Base-by-base conservation (phyloP, 2,113 vertebrate species). In the Macquaria australasica region DNA sequence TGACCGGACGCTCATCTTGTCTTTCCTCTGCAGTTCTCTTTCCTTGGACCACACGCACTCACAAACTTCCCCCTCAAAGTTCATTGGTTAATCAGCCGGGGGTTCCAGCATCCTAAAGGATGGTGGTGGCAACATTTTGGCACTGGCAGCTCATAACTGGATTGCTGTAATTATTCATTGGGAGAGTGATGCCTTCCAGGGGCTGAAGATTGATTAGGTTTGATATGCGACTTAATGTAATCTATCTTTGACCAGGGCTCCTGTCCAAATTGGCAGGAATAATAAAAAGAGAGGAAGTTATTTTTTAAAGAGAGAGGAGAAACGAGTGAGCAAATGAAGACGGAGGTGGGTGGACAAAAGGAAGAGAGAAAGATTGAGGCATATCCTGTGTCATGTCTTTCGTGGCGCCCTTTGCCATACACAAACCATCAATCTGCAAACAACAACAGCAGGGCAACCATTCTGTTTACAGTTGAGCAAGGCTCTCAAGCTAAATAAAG, bases 171-270 rank as follows among this genome's bases (percentile, higher is more conserved):
- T 95, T 94, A 95, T 94, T 96, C 95, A 95, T 90, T 85, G 90
- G 78, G 88, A 94, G 94, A 94, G 91, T 93, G 95, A 95, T 93
- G 93, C 91, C 95, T 94, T 95, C 92, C 94, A 95, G 95, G 91
- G 92, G 87, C 89, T 87, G 84, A 94, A 94, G 95, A 95, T 96
- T 93, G 95, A 96, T 96, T 92, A 87, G 86, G 79, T 93, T 94
- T 95, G 95, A 95, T 94, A 95, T 90, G 93, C 89, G 82, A 93
- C 86, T 95, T 90, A 79, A 86, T 95, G 94, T 95, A 95, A 95
- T 95, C 93, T 94, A 91, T 95, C 95, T 96, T 93, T 91, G 93
- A 93, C 93, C 92, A 75, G 87, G 94, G 92, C 91, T 86, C 82
- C 92, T 81, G 86, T 94, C 95, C 93, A 95, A 94, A 93, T 94